Conservation (phyloP, 2,888 invertebrate species). For the Eupithecia insigniata region DNA sequence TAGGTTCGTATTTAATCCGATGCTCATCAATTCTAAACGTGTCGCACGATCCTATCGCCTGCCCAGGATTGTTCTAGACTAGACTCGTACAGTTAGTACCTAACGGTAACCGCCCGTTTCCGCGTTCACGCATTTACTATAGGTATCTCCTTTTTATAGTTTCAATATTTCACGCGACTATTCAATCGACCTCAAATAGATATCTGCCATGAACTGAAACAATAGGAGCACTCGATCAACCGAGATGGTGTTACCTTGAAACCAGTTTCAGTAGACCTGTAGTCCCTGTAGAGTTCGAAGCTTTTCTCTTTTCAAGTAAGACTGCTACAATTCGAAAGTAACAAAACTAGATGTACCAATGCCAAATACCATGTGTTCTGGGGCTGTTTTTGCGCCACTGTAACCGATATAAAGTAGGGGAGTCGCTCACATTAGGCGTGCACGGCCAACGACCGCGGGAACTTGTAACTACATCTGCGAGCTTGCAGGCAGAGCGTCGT, state of each 20-base stretch:
- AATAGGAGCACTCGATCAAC: conserved; percentile 20
- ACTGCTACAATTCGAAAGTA: background rate
- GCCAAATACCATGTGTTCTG: conserved; percentile 43
- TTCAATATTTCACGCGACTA: conserved; percentile 46
- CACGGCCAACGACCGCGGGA: conserved; percentile 81
- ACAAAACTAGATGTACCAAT: background rate
- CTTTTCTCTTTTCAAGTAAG: background rate
- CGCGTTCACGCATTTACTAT: conserved; percentile 74
- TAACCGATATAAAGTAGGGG: conserved; percentile 72
- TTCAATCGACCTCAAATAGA: conserved; percentile 7
- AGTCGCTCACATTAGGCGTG: conserved; percentile 67
- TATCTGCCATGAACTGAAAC: conserved; percentile 12
- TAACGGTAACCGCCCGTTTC: conserved; percentile 79
- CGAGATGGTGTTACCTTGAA: conserved; percentile 8
- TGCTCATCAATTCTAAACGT: conserved; percentile 75
- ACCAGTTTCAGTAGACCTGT: conserved; percentile 14
- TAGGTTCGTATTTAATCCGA: conserved; percentile 13
- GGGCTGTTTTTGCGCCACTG: conserved; percentile 67
- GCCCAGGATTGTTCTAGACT: conserved; percentile 80
- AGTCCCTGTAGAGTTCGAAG: background rate
- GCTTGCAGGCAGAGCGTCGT: conserved; percentile 61
- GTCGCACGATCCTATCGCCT: conserved; percentile 71
- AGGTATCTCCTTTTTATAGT: conserved; percentile 64
- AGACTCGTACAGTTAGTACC: conserved; percentile 74
- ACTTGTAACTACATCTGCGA: conserved; percentile 82